phyloP scores from a whole-genome alignment of 2,113 vertebrate genomes.

The Pseudolaguvia tuberculata region DNA sequence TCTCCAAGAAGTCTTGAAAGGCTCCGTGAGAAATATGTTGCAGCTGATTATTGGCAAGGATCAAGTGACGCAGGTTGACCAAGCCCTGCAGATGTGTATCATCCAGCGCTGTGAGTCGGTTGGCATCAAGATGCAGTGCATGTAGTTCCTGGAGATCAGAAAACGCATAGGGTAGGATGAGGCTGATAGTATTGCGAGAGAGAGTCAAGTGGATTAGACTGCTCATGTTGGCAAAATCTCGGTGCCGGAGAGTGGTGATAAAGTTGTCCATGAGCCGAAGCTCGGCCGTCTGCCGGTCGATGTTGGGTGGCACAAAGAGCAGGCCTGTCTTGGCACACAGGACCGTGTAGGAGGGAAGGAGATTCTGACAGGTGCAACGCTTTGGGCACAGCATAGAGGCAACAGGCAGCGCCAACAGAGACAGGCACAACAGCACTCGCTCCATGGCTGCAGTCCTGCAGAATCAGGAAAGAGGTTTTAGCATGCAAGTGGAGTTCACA shows the following conservation, averaged over 20 bases:
- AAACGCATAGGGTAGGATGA: constrained; percentile 72
- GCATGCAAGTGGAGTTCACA: constrained; percentile 23
- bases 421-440: constrained; percentile 51
- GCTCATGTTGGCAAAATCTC: constrained; percentile 80
- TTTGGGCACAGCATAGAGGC: constrained; percentile 74
- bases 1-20: constrained; percentile 77
- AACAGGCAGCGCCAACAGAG: constrained; percentile 46
- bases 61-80: constrained; percentile 75
- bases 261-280: constrained; percentile 80
- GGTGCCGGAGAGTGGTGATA: constrained; percentile 74
- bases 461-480: constrained; percentile 38
- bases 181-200: constrained; percentile 78
- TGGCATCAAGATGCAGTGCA: constrained; percentile 75
- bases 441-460: constrained; percentile 55
- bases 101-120: constrained; percentile 71
- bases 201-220: constrained; percentile 78
- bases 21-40: constrained; percentile 71
- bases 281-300: constrained; percentile 77
- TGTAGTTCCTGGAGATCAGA: constrained; percentile 75
- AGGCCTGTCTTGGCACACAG: constrained; percentile 79
- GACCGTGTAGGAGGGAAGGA: constrained; percentile 77
- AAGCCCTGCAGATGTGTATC: constrained; percentile 75
- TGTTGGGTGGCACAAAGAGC: constrained; percentile 75
- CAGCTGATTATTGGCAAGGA: constrained; percentile 79
- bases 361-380: constrained; percentile 78